These are phyloP conservation scores for Sisyra nigra DNA, from an alignment of 2,888 invertebrate species.

Conservation along the genomic window DNA sequence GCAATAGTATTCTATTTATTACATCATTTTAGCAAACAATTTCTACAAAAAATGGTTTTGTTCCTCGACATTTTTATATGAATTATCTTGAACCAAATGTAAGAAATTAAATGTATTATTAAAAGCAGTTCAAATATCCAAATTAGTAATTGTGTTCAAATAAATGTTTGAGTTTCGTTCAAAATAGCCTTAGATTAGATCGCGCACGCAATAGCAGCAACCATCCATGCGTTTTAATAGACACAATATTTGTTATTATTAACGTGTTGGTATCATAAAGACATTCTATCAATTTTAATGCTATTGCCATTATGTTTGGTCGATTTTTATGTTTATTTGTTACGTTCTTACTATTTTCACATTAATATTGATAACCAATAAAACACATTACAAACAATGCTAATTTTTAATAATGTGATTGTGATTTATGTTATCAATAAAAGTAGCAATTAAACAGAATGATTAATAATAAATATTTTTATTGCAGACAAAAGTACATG, in stretches of 20 bases:
- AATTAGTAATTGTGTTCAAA: no score
- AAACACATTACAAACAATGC: neutral
- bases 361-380: neutral
- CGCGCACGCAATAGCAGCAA: no score
- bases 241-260: no score
- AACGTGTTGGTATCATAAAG: no score
- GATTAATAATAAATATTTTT: neutral
- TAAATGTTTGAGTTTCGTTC: no score
- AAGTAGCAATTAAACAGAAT: neutral
- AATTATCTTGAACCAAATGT: conserved; percentile 9
- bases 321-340: neutral
- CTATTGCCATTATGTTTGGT: neutral
- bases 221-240: no score
- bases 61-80: conserved; percentile 26
- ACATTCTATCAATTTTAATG: no score
- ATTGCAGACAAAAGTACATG: conserved; percentile 59
- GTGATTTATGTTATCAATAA: neutral
- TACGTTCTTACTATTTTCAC: neutral
- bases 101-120: neutral
- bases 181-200: no score
- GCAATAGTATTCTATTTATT: neutral
- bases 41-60: conserved; percentile 21
- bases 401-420: neutral
- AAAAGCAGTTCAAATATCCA: no score
- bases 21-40: conserved; percentile 13